phyloP scores from a whole-genome alignment of 1,140 invertebrate species.

The Euborellia annulipes region DNA sequence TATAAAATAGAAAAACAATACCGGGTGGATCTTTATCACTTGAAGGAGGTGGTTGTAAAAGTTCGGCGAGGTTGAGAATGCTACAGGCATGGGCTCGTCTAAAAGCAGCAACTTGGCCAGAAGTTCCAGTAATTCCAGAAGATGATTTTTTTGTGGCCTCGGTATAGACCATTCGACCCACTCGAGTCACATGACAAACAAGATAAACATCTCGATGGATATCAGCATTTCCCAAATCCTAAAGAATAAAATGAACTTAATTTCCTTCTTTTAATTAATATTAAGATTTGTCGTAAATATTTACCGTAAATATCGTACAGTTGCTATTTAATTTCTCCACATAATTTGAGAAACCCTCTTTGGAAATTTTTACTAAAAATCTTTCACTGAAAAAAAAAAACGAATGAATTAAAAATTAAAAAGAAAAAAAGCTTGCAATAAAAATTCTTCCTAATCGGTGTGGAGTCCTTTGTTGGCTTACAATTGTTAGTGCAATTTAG shows the following conservation, averaged over 20 bases:
- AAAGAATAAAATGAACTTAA: constrained; percentile 1
- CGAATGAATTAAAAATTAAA: constrained; percentile 7
- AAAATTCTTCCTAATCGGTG: too few relatives aligned
- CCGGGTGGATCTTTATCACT: constrained; percentile 6
- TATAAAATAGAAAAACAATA: neutral
- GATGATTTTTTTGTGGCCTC: constrained; percentile 52
- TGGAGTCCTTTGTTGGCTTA: too few relatives aligned
- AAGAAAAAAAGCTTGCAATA: too few relatives aligned
- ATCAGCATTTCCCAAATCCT: constrained; percentile 63
- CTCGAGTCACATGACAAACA: constrained; percentile 73
- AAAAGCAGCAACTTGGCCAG: constrained; percentile 37
- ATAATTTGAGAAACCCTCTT: constrained; percentile 79
- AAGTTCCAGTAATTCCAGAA: constrained; percentile 10
- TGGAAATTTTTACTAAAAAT: constrained; percentile 73
- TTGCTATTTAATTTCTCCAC: constrained; percentile 74
- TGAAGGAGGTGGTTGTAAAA: constrained; percentile 8
- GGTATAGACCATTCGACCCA: constrained; percentile 72
- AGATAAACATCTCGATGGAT: constrained; percentile 67
- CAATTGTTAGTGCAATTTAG: too few relatives aligned
- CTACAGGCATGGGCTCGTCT: constrained; percentile 70
- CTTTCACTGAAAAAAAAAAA: constrained; percentile 47
- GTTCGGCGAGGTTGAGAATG: constrained; percentile 38
- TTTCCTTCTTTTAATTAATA: neutral
- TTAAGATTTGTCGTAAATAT: constrained; percentile 17
- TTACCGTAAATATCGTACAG: constrained; percentile 76